A percentile compares a stretch with the other conserved stretches of the same genome.
Conservation (phyloP, 2,113 vertebrate genomes). For the Periophthalmodon schlosseri region DNA sequence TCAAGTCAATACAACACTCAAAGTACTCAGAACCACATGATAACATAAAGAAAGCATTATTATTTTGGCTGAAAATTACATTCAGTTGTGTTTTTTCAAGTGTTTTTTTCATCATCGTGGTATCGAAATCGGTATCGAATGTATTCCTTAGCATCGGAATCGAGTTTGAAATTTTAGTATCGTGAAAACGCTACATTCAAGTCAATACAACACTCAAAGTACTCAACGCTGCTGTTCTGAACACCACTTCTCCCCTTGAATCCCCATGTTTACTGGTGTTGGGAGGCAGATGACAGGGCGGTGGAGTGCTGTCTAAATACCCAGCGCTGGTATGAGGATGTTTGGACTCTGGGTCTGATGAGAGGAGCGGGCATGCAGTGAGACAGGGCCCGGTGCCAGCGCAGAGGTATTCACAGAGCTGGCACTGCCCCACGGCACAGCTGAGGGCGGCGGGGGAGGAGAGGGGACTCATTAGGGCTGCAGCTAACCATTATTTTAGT, state of each 20-base stretch:
- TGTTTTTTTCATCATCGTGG: no score
- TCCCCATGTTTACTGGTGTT: conserved; percentile 4
- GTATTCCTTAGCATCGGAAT: no score
- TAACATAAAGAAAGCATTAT: no score
- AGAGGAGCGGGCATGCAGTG: conserved; percentile 43
- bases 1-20: no score
- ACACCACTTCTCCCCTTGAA: neutral
- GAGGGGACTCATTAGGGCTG: neutral
- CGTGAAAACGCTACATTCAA: no score
- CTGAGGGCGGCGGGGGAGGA: neutral
- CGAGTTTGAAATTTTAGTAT: no score
- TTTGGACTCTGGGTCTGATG: conserved; percentile 47
- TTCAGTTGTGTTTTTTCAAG: no score
- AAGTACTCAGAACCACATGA: no score
- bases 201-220: no score
- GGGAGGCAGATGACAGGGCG: conserved; percentile 28
- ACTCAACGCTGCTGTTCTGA: neutral
- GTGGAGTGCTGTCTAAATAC: conserved; percentile 43
- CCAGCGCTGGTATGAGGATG: conserved; percentile 35
- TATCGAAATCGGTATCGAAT: no score
- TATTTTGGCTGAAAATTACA: no score
- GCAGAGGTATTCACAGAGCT: conserved; percentile 31
- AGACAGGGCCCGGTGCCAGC: conserved; percentile 31
- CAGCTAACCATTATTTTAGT: no score
- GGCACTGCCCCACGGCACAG: conserved; percentile 35